These are phyloP conservation scores for Spheniscus humboldti DNA, from an alignment of 2,797 vertebrate species.

Conservation along the genomic window DNA sequence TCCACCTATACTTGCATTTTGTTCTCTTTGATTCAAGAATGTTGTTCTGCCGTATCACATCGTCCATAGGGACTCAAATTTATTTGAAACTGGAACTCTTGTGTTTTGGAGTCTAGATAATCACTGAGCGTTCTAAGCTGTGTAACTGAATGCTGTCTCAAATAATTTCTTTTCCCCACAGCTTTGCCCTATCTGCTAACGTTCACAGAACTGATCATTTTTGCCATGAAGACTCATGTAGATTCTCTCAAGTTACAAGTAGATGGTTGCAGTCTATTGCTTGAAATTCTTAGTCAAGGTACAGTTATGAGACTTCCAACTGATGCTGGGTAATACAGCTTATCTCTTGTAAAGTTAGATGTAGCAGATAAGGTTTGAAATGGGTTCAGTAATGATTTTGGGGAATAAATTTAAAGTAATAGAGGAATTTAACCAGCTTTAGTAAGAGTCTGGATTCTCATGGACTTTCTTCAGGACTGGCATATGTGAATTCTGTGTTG, in stretches of 20 bases:
- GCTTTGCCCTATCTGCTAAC: not conserved
- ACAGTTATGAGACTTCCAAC: not conserved
- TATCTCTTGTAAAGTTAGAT: not conserved
- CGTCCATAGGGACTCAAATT: not conserved
- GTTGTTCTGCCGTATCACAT: not conserved
- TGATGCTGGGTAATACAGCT: not conserved
- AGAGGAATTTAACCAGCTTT: not conserved
- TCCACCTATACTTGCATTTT: not conserved
- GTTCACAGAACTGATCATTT: not conserved
- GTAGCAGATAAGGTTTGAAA: not conserved
- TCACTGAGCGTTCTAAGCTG: not conserved
- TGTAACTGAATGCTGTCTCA: not conserved
- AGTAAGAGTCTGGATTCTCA: not conserved
- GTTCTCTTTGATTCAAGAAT: not conserved
- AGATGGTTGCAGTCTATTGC: conserved; percentile 58
- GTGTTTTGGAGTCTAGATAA: not conserved
- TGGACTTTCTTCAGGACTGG: not conserved
- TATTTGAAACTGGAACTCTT: not conserved
- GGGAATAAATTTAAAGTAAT: not conserved
- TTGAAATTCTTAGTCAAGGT: conserved; percentile 62
- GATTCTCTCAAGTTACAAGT: conserved; percentile 48
- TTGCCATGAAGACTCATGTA: conserved; percentile 52
- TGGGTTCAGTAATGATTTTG: not conserved
- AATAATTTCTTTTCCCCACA: not conserved
- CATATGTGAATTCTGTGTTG: not conserved